Percentiles rank a stretch among this genome's conserved stretches.
phyloP scores from a whole-genome alignment of 2,113 vertebrate genomes.

The Orientallactaga bullata region DNA sequence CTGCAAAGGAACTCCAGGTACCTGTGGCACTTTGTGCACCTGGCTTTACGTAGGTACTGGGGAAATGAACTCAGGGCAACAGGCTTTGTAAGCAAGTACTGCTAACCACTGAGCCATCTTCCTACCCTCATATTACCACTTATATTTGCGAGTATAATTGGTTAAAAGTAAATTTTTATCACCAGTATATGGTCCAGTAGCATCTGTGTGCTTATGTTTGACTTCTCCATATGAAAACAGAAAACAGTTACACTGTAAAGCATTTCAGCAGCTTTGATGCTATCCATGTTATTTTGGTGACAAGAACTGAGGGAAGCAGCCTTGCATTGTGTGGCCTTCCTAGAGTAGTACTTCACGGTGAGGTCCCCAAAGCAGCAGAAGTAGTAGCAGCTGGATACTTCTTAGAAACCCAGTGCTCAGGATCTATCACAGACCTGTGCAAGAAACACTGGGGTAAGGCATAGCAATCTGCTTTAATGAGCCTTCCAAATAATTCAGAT shows the following conservation, averaged over 20 bases:
- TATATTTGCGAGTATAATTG: not conserved
- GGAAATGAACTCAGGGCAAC: too few species aligned
- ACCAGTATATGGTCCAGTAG: not conserved
- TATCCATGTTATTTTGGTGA: not conserved
- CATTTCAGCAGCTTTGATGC: not conserved
- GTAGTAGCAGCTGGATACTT: not conserved
- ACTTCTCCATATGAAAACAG: not conserved
- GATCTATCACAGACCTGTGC: not conserved
- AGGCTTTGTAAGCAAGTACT: too few species aligned
- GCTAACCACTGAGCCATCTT: too few species aligned
- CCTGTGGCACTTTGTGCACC: too few species aligned
- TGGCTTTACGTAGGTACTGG: too few species aligned
- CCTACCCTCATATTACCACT: not conserved
- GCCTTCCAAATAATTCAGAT: not conserved
- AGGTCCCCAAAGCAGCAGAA: not conserved
- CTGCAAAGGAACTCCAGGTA: too few species aligned
- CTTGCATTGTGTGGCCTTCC: not conserved
- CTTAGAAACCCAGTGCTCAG: not conserved
- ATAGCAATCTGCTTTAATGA: not conserved
- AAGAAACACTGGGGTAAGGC: not conserved
- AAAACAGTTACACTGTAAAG: not conserved
- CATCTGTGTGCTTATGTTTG: not conserved
- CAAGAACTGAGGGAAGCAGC: not conserved
- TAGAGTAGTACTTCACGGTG: not conserved
- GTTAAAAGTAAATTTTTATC: not conserved